A percentile compares a stretch with the other conserved stretches of the same genome.
phyloP scores from a whole-genome alignment of 2,113 vertebrate genomes.

The Sebastes fasciatus region DNA sequence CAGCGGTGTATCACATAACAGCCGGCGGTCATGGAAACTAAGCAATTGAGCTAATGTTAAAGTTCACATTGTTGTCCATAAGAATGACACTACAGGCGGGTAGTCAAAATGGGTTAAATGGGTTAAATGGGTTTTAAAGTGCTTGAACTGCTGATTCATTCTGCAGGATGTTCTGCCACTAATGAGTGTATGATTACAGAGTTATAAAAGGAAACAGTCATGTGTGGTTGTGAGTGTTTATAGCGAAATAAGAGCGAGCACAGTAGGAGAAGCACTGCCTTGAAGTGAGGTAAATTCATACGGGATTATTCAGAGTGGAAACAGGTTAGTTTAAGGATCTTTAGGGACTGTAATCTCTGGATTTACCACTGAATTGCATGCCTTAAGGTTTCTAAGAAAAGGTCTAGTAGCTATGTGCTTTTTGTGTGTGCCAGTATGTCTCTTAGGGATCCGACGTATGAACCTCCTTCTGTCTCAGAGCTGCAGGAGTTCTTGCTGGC shows the following conservation, averaged over 20 bases:
- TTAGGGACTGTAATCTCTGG: not conserved
- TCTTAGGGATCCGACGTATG: conserved; percentile 71
- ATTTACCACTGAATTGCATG: not conserved
- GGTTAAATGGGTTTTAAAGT: conserved; percentile 27
- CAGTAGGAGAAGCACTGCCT: not conserved
- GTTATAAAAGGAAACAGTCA: conserved; percentile 80
- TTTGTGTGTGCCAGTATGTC: conserved; percentile 73
- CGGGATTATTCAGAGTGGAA: not conserved
- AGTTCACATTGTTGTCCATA: conserved; percentile 27
- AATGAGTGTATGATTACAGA: conserved; percentile 78
- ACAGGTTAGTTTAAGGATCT: not conserved
- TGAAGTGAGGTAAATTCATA: conserved; percentile 34
- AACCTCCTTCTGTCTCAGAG: conserved; percentile 79
- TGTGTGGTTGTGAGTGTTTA: conserved; percentile 2
- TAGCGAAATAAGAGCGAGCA: conserved; percentile 17
- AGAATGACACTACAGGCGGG: not conserved
- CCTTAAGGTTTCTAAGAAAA: not conserved
- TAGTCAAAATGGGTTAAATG: not conserved
- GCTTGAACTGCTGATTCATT: conserved; percentile 10
- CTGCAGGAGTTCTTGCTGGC: conserved; percentile 77
- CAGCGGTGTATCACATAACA: conserved; percentile 48
- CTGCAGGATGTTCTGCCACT: conserved; percentile 57
- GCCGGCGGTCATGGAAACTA: conserved; percentile 39
- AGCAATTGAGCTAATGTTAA: conserved; percentile 29
- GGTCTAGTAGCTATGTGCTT: not conserved